Base-by-base conservation (phyloP, 2,113 vertebrate species). In the Polypterus senegalus region DNA sequence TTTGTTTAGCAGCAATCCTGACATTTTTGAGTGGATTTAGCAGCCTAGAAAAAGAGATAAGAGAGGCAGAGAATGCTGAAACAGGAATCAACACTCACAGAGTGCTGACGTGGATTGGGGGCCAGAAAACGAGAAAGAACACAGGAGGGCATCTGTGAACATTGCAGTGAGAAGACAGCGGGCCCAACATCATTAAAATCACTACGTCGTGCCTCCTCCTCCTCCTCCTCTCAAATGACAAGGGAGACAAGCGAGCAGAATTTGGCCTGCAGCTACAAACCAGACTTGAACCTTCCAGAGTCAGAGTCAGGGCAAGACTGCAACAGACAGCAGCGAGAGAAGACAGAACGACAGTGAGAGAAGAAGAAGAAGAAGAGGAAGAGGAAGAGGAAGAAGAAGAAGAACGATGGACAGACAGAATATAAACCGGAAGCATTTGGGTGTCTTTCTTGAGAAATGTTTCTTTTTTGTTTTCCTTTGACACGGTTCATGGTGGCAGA, bases 1-100 rank as follows among this genome's bases (percentile, higher is more conserved):
- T 82, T 77, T 86, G 81, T 85, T 86, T 88, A 88, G 86, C 86
- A 88, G 86, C 86, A 88, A 88, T 88, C 83, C 83, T 76, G 79
- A 88, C 84, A 79, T 85, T 82, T 78, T 85, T 74, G 73, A 74
- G 72, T 72, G 72, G 65, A 72, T 83, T 84, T 86, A 88, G 86
- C 84, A 86, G 86, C 84, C 80, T 79, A 85, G 84, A 86, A 81
- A n/a, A 53, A 86, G 78, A 77, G 81, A 49, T 10, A 47, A 51
- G 57, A 59, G 10, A 43, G 57, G 10, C 7, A n/a, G n/a, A n/a
- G n/a, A n/a, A n/a, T 8, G 6, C 7, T 8, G 6, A 58, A 75
- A 82, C 81, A 78, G 83, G 76, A 78, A 68, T 79, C 80, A 78
- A 78, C 75, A 76, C 71, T 72, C 71, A 73, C 72, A 74, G 71